Conservation (phyloP, 2,797 vertebrate genomes). For the Gallinago nigripennis region DNA sequence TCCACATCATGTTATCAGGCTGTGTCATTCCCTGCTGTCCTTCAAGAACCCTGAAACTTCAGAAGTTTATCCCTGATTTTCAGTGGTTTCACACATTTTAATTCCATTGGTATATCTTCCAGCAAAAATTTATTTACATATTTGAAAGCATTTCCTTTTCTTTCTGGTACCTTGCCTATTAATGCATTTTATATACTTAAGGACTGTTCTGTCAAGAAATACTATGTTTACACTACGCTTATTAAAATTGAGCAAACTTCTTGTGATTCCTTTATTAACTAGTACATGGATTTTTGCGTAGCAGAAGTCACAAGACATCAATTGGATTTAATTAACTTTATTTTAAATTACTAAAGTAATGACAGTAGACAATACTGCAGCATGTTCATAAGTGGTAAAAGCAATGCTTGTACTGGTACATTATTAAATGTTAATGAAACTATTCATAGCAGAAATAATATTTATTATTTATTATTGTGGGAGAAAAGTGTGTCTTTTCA, state of each 20-base stretch:
- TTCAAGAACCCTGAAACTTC: background rate
- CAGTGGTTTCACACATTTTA: background rate
- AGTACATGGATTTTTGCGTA: slow-evolving; percentile 30
- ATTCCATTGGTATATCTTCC: background rate
- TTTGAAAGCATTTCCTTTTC: background rate
- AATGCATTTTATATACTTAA: slow-evolving; percentile 43
- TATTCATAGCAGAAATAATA: slow-evolving; percentile 19
- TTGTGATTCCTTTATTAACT: slow-evolving; percentile 54
- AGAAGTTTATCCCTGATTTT: background rate
- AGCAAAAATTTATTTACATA: background rate
- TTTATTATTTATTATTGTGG: slow-evolving; percentile 45
- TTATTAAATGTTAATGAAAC: slow-evolving; percentile 73
- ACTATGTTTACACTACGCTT: slow-evolving; percentile 19
- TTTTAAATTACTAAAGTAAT: slow-evolving; percentile 66
- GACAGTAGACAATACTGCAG: slow-evolving; percentile 23
- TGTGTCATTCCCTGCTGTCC: background rate
- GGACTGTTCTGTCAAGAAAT: slow-evolving; percentile 54
- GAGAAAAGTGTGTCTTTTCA: slow-evolving; percentile 11
- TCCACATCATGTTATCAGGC: background rate
- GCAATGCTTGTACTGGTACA: slow-evolving; percentile 20
- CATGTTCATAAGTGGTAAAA: slow-evolving; percentile 46
- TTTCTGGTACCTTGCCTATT: background rate
- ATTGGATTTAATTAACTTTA: slow-evolving; percentile 71
- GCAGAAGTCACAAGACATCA: slow-evolving; percentile 60
- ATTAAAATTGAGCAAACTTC: slow-evolving; percentile 60